phyloP scores from a whole-genome alignment of 2,797 vertebrate species.

The Gambusia yucatana region DNA sequence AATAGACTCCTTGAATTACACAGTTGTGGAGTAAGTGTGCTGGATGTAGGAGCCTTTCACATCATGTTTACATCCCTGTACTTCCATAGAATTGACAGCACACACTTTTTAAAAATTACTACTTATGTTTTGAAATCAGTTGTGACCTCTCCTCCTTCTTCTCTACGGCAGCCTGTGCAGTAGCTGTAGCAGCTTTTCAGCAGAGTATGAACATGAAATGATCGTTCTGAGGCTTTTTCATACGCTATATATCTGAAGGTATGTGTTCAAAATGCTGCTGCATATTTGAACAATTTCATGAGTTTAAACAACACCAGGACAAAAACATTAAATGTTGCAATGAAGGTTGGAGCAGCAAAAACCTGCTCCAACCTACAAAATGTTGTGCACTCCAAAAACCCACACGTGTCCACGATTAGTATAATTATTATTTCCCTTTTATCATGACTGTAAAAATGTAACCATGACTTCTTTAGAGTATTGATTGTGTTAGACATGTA shows the following conservation, averaged over 20 bases:
- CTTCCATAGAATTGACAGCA: neutral
- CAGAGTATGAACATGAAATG: neutral
- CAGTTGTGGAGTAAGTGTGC: neutral
- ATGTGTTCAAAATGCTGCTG: neutral
- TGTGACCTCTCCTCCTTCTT: neutral
- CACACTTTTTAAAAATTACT: neutral
- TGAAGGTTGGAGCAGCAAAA: neutral
- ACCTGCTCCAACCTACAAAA: neutral
- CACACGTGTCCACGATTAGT: neutral
- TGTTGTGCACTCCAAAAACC: neutral
- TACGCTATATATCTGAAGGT: too few relatives aligned
- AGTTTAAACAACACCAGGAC: neutral
- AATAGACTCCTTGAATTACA: neutral
- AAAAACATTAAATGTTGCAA: neutral
- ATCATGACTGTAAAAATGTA: neutral
- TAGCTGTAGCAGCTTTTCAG: neutral
- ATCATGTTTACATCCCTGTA: neutral
- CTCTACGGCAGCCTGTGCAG: neutral
- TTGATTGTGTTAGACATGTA: conserved; percentile 28
- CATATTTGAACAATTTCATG: neutral
- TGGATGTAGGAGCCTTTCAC: neutral
- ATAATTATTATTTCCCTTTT: neutral
- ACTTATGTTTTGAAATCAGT: neutral
- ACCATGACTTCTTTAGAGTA: conserved; percentile 12
- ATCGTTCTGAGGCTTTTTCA: neutral